phyloP scores from a whole-genome alignment of 2,797 vertebrate genomes.

The Capromys pilorides region DNA sequence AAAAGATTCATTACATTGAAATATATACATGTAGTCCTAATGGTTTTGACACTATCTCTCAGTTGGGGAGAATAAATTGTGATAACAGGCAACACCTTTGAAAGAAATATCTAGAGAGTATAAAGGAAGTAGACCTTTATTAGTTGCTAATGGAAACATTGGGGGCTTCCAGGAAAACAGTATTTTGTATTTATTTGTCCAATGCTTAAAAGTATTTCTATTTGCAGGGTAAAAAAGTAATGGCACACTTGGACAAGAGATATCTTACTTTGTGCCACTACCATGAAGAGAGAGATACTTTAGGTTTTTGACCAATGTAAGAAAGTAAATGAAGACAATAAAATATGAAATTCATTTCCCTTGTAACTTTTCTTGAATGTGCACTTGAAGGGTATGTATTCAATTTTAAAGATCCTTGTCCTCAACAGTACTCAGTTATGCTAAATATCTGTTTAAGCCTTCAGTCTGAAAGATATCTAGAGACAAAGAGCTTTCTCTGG shows the following conservation, averaged over 20 bases:
- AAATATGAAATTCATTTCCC: neutral
- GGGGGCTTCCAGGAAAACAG: conserved; percentile 24
- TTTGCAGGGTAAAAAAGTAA: neutral
- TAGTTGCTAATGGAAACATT: neutral
- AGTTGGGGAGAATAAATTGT: neutral
- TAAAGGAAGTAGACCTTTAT: neutral
- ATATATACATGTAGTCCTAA: neutral
- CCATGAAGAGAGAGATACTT: neutral
- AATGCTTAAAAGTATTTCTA: neutral
- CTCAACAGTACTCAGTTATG: neutral
- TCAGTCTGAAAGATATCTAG: neutral
- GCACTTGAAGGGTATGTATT: neutral
- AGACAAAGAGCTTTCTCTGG: neutral
- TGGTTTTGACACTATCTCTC: neutral
- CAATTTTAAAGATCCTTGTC: neutral
- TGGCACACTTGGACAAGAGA: neutral
- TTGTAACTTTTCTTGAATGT: conserved; percentile 18
- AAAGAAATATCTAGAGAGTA: conserved; percentile 13
- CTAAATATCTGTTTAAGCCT: neutral
- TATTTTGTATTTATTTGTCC: conserved; percentile 5
- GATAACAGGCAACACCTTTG: neutral
- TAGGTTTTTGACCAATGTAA: neutral
- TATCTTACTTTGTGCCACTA: neutral
- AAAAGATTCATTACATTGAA: conserved; percentile 6
- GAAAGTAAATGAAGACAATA: neutral